Evolutionary conservation across 1,140 invertebrate genomes (phyloP), one percentile per base, ranked within the genome.

Genomic region (Tyrophagus putrescentiae): DNA sequence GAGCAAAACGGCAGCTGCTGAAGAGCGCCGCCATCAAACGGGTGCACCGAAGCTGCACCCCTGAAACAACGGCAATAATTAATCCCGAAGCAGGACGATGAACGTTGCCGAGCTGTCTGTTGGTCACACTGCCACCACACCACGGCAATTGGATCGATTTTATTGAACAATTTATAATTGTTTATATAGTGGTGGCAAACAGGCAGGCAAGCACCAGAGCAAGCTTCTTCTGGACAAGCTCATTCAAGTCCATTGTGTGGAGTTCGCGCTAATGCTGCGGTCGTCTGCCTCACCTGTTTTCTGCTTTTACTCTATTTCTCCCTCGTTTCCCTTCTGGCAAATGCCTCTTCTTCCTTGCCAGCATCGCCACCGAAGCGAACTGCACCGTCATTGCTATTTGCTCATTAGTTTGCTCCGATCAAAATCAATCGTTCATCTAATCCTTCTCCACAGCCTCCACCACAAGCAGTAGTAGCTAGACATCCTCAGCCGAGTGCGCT

Each of bases 141-240:
- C 23, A 25, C 6, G 23, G 23, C 7, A 6, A 7, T 48, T 48
- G 7, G 18, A 48, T 48, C 45, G 45, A 48, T 48, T 48, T n/a
- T 48, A 48, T 48, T 48, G 45, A 48, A 48, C 45, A 48, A 48
- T 48, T 48, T 48, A 48, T 48, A 48, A 48, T 48, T 48, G 45
- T 18, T 48, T 48, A 48, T 48, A 48, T 48, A 48, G 45, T 48
- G 13, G 21, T n/a, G n/a, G n/a, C n/a, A n/a, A n/a, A n/a, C n/a
- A n/a, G n/a, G n/a, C n/a, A n/a, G n/a, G n/a, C n/a, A n/a, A n/a
- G n/a, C n/a, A n/a, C n/a, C n/a, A n/a, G n/a, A n/a, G n/a, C n/a
- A n/a, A n/a, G n/a, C n/a, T n/a, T n/a, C n/a, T n/a, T n/a, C n/a
- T n/a, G n/a, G n/a, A n/a, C n/a, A n/a, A n/a, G n/a, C n/a, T n/a